Evolutionary conservation across 53 echinoderm and acorn worm genomes (phyloP), one percentile per base, ranked within the genome.

Genomic region (Patiria pectinifera): DNA sequence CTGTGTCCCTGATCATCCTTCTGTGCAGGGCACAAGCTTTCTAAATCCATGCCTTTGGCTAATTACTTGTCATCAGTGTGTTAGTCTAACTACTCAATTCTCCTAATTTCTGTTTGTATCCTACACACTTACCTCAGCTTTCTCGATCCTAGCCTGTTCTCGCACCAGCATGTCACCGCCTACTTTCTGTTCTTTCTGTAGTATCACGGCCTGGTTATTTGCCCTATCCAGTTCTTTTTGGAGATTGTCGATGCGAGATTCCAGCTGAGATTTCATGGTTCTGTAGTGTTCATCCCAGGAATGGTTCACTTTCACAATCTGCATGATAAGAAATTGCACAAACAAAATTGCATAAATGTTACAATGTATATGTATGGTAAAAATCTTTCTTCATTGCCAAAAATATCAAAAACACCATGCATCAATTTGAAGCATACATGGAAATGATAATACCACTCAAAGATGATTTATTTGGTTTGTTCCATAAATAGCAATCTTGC

Each of bases 271-370:
- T 78, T 95, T 93, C 95, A 95, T 95, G 82, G 79, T 92, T 35
- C 85, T 89, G 83, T 95, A 95, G 48, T 95, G 95, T 9, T 93
- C 93, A 77, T 95, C 95, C 95, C 95, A 95, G 7, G 93, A 92
- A 45, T 95, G 95, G 48, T 95, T 95, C 47, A 95, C 89, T 62
- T 95, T 95, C 35, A 95, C 95, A 89, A 95, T 93, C 95, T 95
- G 23, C 26, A 74, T 25, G 72, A 7, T 24, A 10, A 24, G 44
- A 60, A 16, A 79, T 23, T 76, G 69, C 82, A 78, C 48, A 63
- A 86, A 86, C 9, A 6, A 48, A 45, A 18, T 43, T 22, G 5
- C 16, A 48, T 8, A 35, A 53, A 6, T 18, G 58, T 47, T 82
- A 82, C 48, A 82, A 82, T 13, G 5, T 45, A 26, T 15, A 16